phyloP scores from a whole-genome alignment of 2,797 vertebrate species.

The Halcyon leucocephala region DNA sequence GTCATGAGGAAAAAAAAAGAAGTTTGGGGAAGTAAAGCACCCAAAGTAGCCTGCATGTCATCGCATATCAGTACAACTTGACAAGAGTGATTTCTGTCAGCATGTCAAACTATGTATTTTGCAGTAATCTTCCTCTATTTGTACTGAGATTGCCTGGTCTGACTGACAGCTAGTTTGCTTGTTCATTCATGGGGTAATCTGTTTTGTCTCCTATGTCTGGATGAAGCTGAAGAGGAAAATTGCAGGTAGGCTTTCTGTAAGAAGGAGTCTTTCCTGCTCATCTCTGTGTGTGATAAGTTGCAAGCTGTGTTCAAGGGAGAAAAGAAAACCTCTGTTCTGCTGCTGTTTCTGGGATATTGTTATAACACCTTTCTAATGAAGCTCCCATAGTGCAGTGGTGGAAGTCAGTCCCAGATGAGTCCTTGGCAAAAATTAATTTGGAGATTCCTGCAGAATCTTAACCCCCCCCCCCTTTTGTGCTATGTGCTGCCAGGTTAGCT shows the following conservation, averaged over 20 bases:
- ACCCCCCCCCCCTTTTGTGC: neutral
- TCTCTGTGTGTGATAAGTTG: neutral
- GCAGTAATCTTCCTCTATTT: slow-evolving; percentile 51
- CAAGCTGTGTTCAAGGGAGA: neutral
- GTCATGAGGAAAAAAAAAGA: neutral
- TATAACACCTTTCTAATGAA: slow-evolving; percentile 1
- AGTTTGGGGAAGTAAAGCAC: neutral
- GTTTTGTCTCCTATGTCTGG: slow-evolving; percentile 33
- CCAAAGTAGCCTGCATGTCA: neutral
- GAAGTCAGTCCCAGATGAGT: neutral
- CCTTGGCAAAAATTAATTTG: neutral
- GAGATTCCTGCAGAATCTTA: neutral
- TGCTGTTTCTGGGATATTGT: neutral
- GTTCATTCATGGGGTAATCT: slow-evolving; percentile 46
- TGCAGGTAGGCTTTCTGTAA: neutral
- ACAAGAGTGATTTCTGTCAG: slow-evolving; percentile 38
- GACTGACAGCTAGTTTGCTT: slow-evolving; percentile 48
- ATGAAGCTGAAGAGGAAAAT: slow-evolving; percentile 44
- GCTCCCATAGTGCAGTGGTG: neutral
- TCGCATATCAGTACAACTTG: neutral
- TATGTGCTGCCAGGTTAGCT: neutral
- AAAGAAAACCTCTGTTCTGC: neutral
- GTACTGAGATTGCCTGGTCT: neutral
- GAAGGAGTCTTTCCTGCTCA: neutral
- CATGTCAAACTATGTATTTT: slow-evolving; percentile 33